These are phyloP conservation scores for Dicentrarchus labrax DNA, from an alignment of 2,113 vertebrate species.

Conservation along the genomic window DNA sequence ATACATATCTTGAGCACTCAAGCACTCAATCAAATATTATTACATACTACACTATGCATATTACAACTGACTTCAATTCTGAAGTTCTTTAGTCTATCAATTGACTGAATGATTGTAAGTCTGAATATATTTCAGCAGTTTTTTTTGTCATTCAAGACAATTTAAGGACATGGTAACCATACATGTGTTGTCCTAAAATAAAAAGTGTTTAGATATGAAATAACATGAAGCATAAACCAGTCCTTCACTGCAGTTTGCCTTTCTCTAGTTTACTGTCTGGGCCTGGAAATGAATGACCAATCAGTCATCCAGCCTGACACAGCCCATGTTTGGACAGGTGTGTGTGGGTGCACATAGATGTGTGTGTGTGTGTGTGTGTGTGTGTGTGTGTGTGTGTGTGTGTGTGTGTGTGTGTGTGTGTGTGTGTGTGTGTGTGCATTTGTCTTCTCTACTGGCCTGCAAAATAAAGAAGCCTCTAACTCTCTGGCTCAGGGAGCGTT, in stretches of 20 bases:
- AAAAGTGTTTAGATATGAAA: not conserved
- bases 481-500: conserved; percentile 29
- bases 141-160: not conserved
- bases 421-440: conserved; percentile 34
- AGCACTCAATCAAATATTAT: not conserved
- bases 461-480: conserved; percentile 38
- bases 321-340: conserved; percentile 83
- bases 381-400: conserved; percentile 22
- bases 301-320: conserved; percentile 65
- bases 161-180: not conserved
- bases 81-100: not conserved
- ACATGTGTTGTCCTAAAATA: not conserved
- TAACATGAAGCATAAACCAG: not conserved
- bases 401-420: conserved; percentile 27
- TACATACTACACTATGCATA: not conserved
- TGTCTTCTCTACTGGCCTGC: conserved; percentile 24
- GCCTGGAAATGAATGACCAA: conserved; percentile 68
- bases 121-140: not conserved
- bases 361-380: conserved; percentile 17
- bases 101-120: not conserved
- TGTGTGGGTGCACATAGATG: conserved; percentile 42
- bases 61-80: not conserved
- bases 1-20: not conserved
- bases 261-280: conserved; percentile 44
- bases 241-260: conserved; percentile 26